Conservation (phyloP, 2,113 vertebrate genomes). For the Crypturellus undulatus region DNA sequence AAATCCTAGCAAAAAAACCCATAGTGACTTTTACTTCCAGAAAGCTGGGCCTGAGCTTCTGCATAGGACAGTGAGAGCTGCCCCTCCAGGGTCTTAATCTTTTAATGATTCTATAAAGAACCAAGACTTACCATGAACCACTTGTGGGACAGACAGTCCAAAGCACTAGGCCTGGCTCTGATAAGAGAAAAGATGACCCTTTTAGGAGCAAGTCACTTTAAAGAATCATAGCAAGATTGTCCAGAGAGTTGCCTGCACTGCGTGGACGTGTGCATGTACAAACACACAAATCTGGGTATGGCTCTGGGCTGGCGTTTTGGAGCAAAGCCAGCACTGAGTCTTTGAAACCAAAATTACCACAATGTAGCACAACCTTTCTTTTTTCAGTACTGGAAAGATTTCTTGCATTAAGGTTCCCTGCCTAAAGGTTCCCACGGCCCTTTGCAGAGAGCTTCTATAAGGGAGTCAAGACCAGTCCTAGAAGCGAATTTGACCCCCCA, state of each 20-base stretch:
- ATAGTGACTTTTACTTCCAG: background rate
- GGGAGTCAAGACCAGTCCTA: background rate
- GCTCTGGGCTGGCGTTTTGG: background rate
- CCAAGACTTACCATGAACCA: constrained; percentile 67
- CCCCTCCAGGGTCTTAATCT: background rate
- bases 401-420: background rate
- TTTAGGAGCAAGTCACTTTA: background rate
- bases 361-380: background rate
- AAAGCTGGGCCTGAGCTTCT: background rate
- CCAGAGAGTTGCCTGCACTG: background rate
- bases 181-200: background rate
- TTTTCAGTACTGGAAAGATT: background rate
- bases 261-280: fast-evolving
- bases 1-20: background rate
- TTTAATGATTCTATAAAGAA: background rate
- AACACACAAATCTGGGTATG: fast-evolving
- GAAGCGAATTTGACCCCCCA: background rate
- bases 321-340: background rate
- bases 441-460: background rate
- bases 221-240: background rate
- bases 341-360: background rate
- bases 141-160: constrained; percentile 65
- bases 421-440: background rate
- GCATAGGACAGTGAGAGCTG: background rate
- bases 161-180: constrained; percentile 63